These are phyloP conservation scores for Cephalopholis sonnerati DNA, from an alignment of 2,113 vertebrate genomes.

Conservation along the genomic window DNA sequence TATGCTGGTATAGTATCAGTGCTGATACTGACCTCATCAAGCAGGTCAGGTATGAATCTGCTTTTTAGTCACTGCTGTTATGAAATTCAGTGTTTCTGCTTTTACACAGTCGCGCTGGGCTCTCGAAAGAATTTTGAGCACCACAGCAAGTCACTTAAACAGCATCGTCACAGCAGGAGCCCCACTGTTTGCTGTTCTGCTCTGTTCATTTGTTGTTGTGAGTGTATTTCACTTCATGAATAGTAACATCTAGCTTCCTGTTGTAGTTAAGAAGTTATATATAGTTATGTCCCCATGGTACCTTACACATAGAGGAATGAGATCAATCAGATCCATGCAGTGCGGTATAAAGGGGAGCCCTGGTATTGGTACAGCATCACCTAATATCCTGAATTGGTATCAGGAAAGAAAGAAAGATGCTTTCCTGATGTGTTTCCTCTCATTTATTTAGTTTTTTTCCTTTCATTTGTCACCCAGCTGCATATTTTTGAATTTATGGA, in stretches of 20 bases:
- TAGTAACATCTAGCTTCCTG: neutral
- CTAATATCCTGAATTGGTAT: neutral
- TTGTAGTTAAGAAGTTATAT: neutral
- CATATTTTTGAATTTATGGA: constrained; percentile 23
- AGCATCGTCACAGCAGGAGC: too few species aligned
- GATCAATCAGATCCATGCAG: neutral
- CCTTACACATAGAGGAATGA: neutral
- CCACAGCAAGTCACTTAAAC: neutral
- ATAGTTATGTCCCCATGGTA: neutral
- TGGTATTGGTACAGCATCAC: neutral
- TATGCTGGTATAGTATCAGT: neutral
- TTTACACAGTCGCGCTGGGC: neutral
- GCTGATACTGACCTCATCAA: neutral
- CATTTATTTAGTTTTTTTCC: constrained; percentile 5
- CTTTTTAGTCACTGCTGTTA: neutral
- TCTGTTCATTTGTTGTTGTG: neutral
- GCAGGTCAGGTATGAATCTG: neutral
- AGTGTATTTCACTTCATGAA: neutral
- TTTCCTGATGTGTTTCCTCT: neutral
- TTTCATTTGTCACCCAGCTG: constrained; percentile 22
- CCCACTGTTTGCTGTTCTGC: neutral
- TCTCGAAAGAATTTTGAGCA: neutral
- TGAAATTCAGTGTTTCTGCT: neutral
- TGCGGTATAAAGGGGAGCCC: neutral
- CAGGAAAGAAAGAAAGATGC: neutral